phyloP scores from a whole-genome alignment of 2,888 invertebrate genomes.

The Drosophila percnosoma region DNA sequence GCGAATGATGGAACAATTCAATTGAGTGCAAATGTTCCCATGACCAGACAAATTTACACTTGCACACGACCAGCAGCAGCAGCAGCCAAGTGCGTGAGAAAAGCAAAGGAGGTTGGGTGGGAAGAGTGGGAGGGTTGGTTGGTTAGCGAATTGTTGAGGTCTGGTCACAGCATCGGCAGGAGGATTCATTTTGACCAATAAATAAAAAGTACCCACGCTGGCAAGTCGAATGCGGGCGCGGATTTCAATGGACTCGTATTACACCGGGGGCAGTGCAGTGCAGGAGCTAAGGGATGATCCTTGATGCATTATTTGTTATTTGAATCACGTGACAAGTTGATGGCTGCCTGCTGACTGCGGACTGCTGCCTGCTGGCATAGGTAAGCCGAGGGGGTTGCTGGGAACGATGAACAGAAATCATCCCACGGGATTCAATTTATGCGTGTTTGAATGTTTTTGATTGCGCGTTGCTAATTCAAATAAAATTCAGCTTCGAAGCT shows the following conservation, averaged over 20 bases:
- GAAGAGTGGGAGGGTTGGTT: conserved; percentile 16
- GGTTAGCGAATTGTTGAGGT: conserved; percentile 11
- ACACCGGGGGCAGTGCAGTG: conserved; percentile 34
- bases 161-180: conserved; percentile 7
- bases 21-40: conserved; percentile 73
- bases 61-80: conserved; percentile 31
- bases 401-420: conserved; percentile 72
- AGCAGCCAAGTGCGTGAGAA: conserved; percentile 72
- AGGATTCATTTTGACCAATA: conserved; percentile 47
- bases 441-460: conserved; percentile 83
- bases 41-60: conserved; percentile 74
- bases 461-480: conserved; percentile 80
- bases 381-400: conserved; percentile 48
- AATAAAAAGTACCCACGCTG: conserved; percentile 50
- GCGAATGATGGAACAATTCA: conserved; percentile 60
- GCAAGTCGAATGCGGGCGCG: conserved; percentile 50
- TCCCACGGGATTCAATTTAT: conserved; percentile 83
- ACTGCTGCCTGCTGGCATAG: neutral
- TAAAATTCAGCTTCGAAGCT: conserved; percentile 61
- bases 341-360: conserved; percentile 19
- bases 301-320: conserved; percentile 77
- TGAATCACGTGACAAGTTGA: conserved; percentile 83
- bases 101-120: conserved; percentile 16
- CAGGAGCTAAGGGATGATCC: conserved; percentile 79
- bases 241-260: conserved; percentile 51